Conservation (phyloP, 1,140 invertebrate species). For the Plectrocnemia conspersa region DNA sequence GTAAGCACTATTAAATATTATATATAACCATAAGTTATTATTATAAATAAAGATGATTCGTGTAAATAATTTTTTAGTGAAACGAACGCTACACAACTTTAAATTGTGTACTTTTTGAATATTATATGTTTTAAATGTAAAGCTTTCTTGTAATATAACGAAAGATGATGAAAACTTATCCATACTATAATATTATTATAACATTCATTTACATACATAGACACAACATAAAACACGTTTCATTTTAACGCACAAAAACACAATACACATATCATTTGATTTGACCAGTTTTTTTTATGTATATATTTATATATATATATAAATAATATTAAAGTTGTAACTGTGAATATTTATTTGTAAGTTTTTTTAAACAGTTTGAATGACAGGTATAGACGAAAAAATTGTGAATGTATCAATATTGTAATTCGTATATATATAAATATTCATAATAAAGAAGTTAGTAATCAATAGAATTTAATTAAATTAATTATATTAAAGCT, state of each 20-base stretch:
- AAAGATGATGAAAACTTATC: constrained; percentile 8
- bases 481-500: too few species aligned
- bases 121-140: constrained; percentile 19
- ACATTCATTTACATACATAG: too few species aligned
- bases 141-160: constrained; percentile 25
- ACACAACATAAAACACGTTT: neutral
- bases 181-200: constrained; percentile 8
- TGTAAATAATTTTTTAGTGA: too few species aligned
- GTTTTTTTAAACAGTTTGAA: too few species aligned
- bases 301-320: constrained; percentile 13
- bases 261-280: constrained; percentile 17
- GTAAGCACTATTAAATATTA: neutral
- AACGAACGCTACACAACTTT: neutral
- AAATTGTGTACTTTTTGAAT: constrained; percentile 8
- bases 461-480: too few species aligned
- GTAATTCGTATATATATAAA: too few species aligned
- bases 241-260: constrained; percentile 1
- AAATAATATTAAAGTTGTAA: constrained; percentile 7
- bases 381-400: too few species aligned
- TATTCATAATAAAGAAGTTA: too few species aligned
- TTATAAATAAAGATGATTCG: too few species aligned
- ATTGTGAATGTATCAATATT: too few species aligned
- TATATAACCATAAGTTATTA: too few species aligned
- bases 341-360: constrained; percentile 24
- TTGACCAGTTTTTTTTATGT: constrained; percentile 23